phyloP scores from a whole-genome alignment of 2,113 vertebrate genomes.

The Ariopsis seemanni region DNA sequence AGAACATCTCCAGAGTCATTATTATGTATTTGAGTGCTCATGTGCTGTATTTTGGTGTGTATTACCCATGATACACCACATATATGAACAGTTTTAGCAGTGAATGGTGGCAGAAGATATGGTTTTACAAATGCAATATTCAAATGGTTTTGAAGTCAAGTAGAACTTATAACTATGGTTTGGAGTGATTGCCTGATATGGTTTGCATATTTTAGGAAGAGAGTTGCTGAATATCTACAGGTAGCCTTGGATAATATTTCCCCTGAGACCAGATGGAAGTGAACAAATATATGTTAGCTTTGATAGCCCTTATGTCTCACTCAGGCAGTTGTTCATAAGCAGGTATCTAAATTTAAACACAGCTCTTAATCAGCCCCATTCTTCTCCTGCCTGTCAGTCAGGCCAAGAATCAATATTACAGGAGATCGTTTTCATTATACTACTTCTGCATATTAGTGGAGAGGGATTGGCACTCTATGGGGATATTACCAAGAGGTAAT shows the following conservation, averaged over 20 bases:
- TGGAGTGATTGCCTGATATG: background rate
- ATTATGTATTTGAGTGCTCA: background rate
- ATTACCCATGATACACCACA: background rate
- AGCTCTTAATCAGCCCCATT: constrained; percentile 12
- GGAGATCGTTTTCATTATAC: constrained; percentile 27
- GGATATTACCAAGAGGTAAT: constrained; percentile 37
- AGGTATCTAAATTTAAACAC: constrained; percentile 1
- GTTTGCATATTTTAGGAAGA: background rate
- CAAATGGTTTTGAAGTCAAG: background rate
- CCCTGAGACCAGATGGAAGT: background rate
- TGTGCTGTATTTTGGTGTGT: constrained; percentile 55
- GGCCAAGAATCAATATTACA: constrained; percentile 30
- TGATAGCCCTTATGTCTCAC: background rate
- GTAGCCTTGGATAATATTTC: background rate
- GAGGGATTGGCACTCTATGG: background rate
- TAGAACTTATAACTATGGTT: background rate
- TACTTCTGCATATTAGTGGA: background rate
- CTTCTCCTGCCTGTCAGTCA: constrained; percentile 30
- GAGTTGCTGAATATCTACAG: background rate
- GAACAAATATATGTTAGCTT: background rate
- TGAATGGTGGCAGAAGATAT: background rate
- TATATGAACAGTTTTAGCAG: background rate
- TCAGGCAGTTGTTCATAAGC: background rate
- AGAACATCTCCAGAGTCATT: background rate
- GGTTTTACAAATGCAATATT: background rate